Conservation (phyloP, 1,140 invertebrate species). For the Papilio xuthus region DNA sequence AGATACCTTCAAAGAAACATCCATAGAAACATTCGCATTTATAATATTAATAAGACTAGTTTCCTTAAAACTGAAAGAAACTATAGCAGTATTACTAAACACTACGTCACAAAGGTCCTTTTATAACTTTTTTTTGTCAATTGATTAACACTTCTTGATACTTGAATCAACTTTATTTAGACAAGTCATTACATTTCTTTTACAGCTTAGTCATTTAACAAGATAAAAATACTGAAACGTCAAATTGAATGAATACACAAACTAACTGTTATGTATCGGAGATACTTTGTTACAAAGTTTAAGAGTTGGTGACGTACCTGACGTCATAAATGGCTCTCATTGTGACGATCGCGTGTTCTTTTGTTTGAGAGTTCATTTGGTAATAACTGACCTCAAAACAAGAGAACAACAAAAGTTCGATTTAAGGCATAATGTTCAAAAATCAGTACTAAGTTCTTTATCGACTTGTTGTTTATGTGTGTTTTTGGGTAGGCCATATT, state of each 20-base stretch:
- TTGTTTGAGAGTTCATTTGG: not conserved
- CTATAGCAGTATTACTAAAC: not conserved
- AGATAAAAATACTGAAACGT: not conserved
- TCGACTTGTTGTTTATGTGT: too few species aligned
- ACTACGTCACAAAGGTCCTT: not conserved
- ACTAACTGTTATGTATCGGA: not conserved
- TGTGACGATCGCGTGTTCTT: constrained; percentile 1
- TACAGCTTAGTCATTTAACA: constrained; percentile 10
- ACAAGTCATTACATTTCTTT: not conserved
- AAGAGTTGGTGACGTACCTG: not conserved
- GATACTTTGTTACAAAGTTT: not conserved
- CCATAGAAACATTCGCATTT: too few species aligned
- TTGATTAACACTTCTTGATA: not conserved
- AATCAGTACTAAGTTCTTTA: not conserved
- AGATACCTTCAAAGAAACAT: too few species aligned
- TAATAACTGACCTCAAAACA: not conserved
- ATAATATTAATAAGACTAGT: too few species aligned
- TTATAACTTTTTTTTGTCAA: not conserved
- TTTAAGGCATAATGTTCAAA: not conserved
- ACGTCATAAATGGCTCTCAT: not conserved
- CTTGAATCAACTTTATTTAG: constrained; percentile 5
- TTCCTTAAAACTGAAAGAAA: too few species aligned
- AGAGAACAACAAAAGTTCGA: not conserved
- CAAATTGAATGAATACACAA: constrained; percentile 17
- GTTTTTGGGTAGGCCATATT: too few species aligned